A percentile compares a stretch with the other conserved stretches of the same genome.
Evolutionary conservation across 2,797 vertebrate species (phyloP).

Genomic region (Arremon aurantiirostris): DNA sequence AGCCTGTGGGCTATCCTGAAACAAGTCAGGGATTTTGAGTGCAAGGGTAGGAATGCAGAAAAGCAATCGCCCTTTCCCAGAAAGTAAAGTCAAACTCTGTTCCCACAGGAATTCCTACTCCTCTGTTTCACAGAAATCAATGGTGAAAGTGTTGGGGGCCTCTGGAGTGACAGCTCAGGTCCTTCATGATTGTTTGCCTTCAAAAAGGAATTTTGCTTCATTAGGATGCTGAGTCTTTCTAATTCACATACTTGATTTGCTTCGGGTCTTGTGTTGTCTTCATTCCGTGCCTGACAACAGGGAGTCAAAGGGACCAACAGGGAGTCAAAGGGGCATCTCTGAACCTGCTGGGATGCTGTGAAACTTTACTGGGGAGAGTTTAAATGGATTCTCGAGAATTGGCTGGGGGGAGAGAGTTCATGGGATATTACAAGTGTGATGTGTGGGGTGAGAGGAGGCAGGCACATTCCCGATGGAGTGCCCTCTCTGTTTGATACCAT

Average conservation of each 20-base stretch:
- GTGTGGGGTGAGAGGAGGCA: background rate
- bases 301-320: background rate
- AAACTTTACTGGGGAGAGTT: background rate
- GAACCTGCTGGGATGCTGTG: background rate
- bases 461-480: background rate
- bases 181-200: background rate
- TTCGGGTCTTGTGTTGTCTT: slow-evolving; percentile 11
- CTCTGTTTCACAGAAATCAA: background rate
- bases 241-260: slow-evolving; percentile 44
- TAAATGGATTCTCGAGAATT: background rate
- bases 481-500: background rate
- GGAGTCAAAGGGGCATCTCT: background rate
- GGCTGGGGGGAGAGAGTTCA: background rate
- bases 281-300: background rate
- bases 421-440: background rate
- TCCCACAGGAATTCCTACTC: background rate
- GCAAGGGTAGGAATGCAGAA: background rate
- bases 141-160: background rate
- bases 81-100: background rate
- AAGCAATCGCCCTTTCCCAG: background rate
- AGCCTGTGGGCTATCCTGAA: background rate
- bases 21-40: background rate
- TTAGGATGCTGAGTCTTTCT: slow-evolving; percentile 31
- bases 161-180: background rate
- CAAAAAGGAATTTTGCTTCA: slow-evolving; percentile 45